phyloP scores from a whole-genome alignment of 2,113 vertebrate species.

The Bubo scandiacus region DNA sequence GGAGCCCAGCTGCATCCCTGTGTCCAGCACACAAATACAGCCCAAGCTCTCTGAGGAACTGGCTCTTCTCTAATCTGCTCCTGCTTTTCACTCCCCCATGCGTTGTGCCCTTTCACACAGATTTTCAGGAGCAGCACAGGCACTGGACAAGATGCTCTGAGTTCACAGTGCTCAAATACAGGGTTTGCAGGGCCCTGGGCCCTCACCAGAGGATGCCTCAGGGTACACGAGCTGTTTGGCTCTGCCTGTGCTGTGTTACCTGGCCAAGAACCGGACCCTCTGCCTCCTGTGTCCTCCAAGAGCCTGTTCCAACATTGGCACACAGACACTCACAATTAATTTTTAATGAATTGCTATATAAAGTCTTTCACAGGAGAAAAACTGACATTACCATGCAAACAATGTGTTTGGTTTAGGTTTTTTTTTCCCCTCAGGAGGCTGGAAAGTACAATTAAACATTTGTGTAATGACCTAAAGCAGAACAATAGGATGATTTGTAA shows the following conservation, averaged over 20 bases:
- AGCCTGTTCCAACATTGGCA: not conserved
- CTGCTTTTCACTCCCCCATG: not conserved
- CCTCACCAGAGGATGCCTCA: not conserved
- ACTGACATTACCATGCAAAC: not conserved
- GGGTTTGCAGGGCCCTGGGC: too few relatives aligned
- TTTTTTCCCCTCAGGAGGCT: not conserved
- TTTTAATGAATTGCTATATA: not conserved
- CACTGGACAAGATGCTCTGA: too few relatives aligned
- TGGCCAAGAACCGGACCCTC: too few relatives aligned
- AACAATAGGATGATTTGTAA: not conserved
- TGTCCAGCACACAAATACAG: too few relatives aligned
- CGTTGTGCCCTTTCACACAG: too few relatives aligned
- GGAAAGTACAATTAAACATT: not conserved
- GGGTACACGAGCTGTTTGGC: not conserved
- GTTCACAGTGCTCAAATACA: not conserved
- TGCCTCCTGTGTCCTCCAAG: not conserved
- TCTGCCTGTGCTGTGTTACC: not conserved
- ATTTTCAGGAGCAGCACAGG: not conserved
- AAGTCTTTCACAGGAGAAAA: not conserved
- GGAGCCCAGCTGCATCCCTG: too few relatives aligned
- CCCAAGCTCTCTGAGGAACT: fast-evolving
- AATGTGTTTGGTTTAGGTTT: not conserved
- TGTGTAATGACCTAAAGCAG: not conserved
- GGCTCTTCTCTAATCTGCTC: not conserved
- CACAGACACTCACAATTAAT: not conserved